phyloP scores from a whole-genome alignment of 2,888 invertebrate genomes.

The Blastobasis adustella region DNA sequence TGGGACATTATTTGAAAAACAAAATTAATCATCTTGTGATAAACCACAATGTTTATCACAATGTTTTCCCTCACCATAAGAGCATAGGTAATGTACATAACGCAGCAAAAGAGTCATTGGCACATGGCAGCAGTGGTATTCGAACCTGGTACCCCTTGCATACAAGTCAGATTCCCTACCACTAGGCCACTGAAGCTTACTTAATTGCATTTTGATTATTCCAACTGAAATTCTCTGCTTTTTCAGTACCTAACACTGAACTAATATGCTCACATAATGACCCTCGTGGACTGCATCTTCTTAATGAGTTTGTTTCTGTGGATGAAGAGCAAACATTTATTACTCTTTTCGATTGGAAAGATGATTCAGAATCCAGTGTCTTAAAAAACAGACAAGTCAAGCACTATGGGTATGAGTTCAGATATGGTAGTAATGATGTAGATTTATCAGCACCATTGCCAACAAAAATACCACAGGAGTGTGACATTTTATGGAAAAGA shows the following conservation, averaged over 20 bases:
- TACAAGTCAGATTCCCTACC: too few species aligned
- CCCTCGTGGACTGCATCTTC: conserved; percentile 81
- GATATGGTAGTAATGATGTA: conserved; percentile 90
- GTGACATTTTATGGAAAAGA: conserved; percentile 77
- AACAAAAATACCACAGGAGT: conserved; percentile 81
- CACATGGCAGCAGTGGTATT: too few species aligned
- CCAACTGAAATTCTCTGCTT: not conserved
- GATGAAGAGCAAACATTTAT: conserved; percentile 80
- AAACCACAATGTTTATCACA: too few species aligned
- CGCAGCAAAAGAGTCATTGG: too few species aligned
- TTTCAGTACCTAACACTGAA: conserved; percentile 57
- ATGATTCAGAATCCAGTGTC: conserved; percentile 33
- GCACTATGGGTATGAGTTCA: conserved; percentile 95
- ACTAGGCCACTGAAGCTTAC: not conserved
- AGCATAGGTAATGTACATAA: too few species aligned
- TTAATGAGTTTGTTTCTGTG: conserved; percentile 81
- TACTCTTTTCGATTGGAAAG: conserved; percentile 70
- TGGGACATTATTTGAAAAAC: not conserved
- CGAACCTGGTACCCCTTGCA: too few species aligned
- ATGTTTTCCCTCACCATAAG: too few species aligned
- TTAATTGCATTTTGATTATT: conserved; percentile 2
- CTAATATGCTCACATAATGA: conserved; percentile 40
- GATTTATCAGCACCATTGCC: conserved; percentile 80
- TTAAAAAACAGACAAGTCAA: conserved; percentile 90
- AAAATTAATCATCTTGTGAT: conserved; percentile 12